These are phyloP conservation scores for Volucella inflata DNA, from an alignment of 2,888 invertebrate genomes.

Conservation along the genomic window DNA sequence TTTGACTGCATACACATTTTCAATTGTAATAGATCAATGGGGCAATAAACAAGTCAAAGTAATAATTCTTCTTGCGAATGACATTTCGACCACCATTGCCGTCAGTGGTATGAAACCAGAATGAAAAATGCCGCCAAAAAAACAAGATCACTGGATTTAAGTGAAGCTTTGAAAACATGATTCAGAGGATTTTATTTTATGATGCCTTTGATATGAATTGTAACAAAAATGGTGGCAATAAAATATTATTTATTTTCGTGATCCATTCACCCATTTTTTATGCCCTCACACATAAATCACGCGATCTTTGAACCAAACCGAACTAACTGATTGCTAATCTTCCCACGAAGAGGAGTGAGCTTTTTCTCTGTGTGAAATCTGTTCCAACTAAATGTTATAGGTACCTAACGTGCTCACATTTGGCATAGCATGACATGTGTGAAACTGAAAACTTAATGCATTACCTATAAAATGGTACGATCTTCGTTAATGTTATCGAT, in stretches of 20 bases:
- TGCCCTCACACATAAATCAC: slow-evolving; percentile 66
- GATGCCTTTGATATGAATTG: slow-evolving; percentile 9
- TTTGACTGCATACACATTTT: slow-evolving; percentile 54
- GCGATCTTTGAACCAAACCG: slow-evolving; percentile 66
- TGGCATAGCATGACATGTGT: slow-evolving; percentile 69
- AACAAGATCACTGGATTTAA: slow-evolving; percentile 34
- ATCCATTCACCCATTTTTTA: slow-evolving; percentile 55
- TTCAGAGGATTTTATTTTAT: slow-evolving; percentile 20
- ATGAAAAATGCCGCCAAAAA: slow-evolving; percentile 5
- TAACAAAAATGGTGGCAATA: slow-evolving; percentile 45
- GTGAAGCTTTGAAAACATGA: neutral
- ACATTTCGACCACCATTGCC: slow-evolving; percentile 58
- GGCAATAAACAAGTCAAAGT: slow-evolving; percentile 74
- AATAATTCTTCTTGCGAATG: slow-evolving; percentile 68
- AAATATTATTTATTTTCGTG: slow-evolving; percentile 35
- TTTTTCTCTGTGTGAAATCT: slow-evolving; percentile 8
- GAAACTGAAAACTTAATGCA: slow-evolving; percentile 29
- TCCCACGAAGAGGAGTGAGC: slow-evolving; percentile 60
- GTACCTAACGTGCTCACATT: slow-evolving; percentile 68
- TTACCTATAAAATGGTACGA: slow-evolving; percentile 20
- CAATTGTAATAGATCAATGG: slow-evolving; percentile 76
- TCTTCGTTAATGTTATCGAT: slow-evolving; percentile 29
- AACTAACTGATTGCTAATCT: slow-evolving; percentile 56
- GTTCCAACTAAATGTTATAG: slow-evolving; percentile 62
- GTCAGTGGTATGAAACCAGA: slow-evolving; percentile 13